phyloP scores from a whole-genome alignment of 2,888 invertebrate species.

The Sminthurides aquaticus region DNA sequence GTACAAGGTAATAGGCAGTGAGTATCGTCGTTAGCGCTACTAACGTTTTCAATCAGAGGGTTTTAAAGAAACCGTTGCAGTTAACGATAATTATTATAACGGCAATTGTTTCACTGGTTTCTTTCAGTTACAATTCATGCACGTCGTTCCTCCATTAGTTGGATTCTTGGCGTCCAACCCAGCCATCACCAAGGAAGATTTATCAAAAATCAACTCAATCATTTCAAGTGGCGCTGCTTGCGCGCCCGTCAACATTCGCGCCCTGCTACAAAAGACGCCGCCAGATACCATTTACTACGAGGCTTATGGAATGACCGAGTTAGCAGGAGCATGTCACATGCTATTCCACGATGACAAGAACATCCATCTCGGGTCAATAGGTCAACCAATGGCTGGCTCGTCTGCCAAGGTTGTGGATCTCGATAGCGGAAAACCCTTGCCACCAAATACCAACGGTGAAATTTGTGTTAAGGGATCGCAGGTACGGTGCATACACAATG shows the following conservation, averaged over 20 bases:
- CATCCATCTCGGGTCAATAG: conserved; percentile 28
- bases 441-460: conserved; percentile 63
- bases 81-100: too few relatives aligned
- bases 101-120: too few relatives aligned
- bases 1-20: conserved; percentile 49
- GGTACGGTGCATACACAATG: neutral
- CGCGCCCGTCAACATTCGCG: conserved; percentile 52
- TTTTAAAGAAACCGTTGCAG: too few relatives aligned
- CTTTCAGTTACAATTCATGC: conserved; percentile 17
- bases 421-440: conserved; percentile 53
- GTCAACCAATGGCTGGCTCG: conserved; percentile 47
- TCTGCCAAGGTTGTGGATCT: conserved; percentile 59
- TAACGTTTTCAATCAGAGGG: too few relatives aligned
- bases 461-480: conserved; percentile 54
- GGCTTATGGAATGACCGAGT: conserved; percentile 64
- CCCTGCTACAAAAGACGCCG: conserved; percentile 51
- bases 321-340: conserved; percentile 48
- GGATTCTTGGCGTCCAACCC: conserved; percentile 66
- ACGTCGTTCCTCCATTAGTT: conserved; percentile 67
- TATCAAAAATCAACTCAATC: conserved; percentile 58
- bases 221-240: conserved; percentile 61
- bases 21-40: too few relatives aligned
- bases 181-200: conserved; percentile 58
- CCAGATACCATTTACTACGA: conserved; percentile 33
- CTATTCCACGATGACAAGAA: conserved; percentile 20